These are phyloP conservation scores for Camponotus pennsylvanicus DNA, from an alignment of 1,140 invertebrate species.

Conservation along the genomic window DNA sequence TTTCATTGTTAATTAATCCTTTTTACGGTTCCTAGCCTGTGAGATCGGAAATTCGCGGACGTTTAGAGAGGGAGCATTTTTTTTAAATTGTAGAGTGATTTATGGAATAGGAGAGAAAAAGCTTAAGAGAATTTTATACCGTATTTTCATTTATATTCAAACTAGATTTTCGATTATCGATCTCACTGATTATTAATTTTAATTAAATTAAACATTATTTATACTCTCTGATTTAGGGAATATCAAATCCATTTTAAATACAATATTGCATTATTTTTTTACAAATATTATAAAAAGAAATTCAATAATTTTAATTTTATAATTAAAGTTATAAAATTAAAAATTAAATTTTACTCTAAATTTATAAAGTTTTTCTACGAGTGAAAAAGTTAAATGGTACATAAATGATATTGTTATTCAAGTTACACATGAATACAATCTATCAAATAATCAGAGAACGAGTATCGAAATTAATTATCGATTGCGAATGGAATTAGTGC, in stretches of 20 bases:
- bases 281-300: background rate
- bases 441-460: background rate
- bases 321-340: too few species aligned
- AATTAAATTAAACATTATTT: background rate
- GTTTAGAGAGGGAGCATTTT: constrained; percentile 3
- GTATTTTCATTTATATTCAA: background rate
- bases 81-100: background rate
- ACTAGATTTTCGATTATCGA: too few species aligned
- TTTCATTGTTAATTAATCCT: constrained; percentile 8
- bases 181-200: too few species aligned
- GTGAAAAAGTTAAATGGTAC: background rate
- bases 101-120: background rate
- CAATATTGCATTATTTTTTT: background rate
- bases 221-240: background rate
- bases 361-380: background rate
- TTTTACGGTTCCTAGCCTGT: background rate
- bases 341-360: too few species aligned
- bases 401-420: background rate
- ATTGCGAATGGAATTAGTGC: background rate
- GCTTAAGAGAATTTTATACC: background rate
- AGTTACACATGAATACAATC: background rate
- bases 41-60: constrained; percentile 3
- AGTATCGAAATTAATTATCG: constrained; percentile 1
- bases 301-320: background rate
- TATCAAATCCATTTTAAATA: too few species aligned